Evolutionary conservation across 1,140 invertebrate species (phyloP), one percentile per base, ranked within the genome.

Genomic region (Tigriopus japonicus): DNA sequence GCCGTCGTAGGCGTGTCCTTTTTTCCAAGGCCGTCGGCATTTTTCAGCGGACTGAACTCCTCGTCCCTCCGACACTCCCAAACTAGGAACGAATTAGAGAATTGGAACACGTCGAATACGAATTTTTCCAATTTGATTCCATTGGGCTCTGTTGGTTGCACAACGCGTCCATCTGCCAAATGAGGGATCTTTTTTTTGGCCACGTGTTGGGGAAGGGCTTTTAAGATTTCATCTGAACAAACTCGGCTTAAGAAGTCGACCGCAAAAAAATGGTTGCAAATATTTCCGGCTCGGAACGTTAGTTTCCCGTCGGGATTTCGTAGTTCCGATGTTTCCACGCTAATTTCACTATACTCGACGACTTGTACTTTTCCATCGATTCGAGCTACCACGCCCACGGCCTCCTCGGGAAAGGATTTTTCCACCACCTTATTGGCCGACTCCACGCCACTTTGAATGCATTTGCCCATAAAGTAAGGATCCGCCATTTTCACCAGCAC

Each of bases 91-190:
- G 83, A 84, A 70, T 85, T 78, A 0, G 89, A 78, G 71, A 90
- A 93, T 66, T 85, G 83, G 69, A 98, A 97, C 0, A 96, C 90
- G 74, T 98, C 95, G 70, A 98, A 98, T 1, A 98, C 84, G 71
- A 98, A 98, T 73, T 97, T 98, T 67, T 98, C 95, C 70, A 58
- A 23, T 76, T 98, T 98, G 62, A 98, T 91, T 23, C 93, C 94
- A 70, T 98, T 98, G 0, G 85, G 80, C 67, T 79, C 76, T 0
- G 78, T 77, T 0, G 94, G 91, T 59, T 80, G 83, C 7, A 82
- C 72, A 52, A 77, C 72, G 17, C 79, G 71, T 3, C 87, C 87
- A 59, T 80, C 74, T 70, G 91, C 80, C 0, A 93, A 74, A 68
- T 80, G 86, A 0, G 92, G 83, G 66, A 98, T 97, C 72, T 97